A percentile compares a stretch with the other conserved stretches of the same genome.
phyloP scores from a whole-genome alignment of 1,140 invertebrate species.

The Stratiolaelaps scimitus region DNA sequence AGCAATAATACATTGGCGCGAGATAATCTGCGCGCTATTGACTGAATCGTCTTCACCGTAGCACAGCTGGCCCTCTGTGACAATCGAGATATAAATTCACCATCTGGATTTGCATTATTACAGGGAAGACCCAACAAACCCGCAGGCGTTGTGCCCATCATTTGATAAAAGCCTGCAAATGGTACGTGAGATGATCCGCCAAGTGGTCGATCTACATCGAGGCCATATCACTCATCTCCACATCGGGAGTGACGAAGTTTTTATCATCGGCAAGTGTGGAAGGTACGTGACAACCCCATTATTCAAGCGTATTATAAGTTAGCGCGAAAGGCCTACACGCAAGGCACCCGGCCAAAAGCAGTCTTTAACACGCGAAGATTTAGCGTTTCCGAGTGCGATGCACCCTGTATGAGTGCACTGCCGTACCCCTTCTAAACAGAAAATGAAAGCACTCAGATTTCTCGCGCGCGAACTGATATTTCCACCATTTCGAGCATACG shows the following conservation, averaged over 20 bases:
- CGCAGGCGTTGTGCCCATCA: slow-evolving; percentile 38
- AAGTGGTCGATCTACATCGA: slow-evolving; percentile 35
- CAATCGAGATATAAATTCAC: not conserved
- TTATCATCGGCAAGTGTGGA: slow-evolving; percentile 38
- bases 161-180: slow-evolving; percentile 43
- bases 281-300: no score
- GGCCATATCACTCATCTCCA: slow-evolving; percentile 39
- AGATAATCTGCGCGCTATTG: not conserved
- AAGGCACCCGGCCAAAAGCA: no score
- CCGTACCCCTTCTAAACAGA: no score
- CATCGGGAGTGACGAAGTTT: slow-evolving; percentile 43
- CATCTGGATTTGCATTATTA: not conserved
- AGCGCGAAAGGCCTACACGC: no score
- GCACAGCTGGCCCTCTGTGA: not conserved
- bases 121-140: slow-evolving; percentile 5
- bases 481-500: no score
- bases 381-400: no score
- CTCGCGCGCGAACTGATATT: no score
- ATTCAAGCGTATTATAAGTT: no score
- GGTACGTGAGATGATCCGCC: slow-evolving; percentile 47
- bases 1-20: not conserved
- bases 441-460: no score
- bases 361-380: no score
- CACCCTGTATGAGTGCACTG: no score
- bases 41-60: not conserved